Evolutionary conservation across 1,140 invertebrate genomes (phyloP).

Genomic region (Triops longicaudatus): DNA sequence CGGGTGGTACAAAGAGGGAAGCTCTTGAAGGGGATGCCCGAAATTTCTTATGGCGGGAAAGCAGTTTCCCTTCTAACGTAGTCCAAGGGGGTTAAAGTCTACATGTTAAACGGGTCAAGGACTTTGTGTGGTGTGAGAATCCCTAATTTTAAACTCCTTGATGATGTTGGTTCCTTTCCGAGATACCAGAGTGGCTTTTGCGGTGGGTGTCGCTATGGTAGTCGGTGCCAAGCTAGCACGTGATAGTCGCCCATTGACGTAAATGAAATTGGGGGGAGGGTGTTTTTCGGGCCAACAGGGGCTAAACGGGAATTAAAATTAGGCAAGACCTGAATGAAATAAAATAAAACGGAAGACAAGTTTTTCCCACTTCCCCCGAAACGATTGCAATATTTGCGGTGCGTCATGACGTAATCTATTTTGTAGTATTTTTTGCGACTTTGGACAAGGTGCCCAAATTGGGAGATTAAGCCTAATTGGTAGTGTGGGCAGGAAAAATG

Average conservation of each 20-base stretch:
- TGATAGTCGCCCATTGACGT: too few species aligned
- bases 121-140: slow-evolving; percentile 2
- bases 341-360: not conserved
- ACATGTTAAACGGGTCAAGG: not conserved
- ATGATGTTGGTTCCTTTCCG: not conserved
- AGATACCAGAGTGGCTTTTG: not conserved
- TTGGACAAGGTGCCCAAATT: too few species aligned
- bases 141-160: slow-evolving; percentile 3
- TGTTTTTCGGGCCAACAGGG: not conserved
- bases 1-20: too few species aligned
- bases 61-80: not conserved
- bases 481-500: too few species aligned
- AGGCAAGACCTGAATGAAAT: slow-evolving; percentile 12
- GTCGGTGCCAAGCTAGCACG: not conserved
- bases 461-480: too few species aligned
- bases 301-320: not conserved
- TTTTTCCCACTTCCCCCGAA: not conserved
- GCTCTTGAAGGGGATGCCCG: too few species aligned
- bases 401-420: too few species aligned
- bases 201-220: not conserved
- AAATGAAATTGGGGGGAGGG: not conserved
- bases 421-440: too few species aligned
- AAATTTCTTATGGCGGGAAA: too few species aligned
- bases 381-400: too few species aligned
- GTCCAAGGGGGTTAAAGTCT: not conserved